These are phyloP conservation scores for Cynaeus angustus DNA, from an alignment of 2,888 invertebrate genomes.

Conservation along the genomic window DNA sequence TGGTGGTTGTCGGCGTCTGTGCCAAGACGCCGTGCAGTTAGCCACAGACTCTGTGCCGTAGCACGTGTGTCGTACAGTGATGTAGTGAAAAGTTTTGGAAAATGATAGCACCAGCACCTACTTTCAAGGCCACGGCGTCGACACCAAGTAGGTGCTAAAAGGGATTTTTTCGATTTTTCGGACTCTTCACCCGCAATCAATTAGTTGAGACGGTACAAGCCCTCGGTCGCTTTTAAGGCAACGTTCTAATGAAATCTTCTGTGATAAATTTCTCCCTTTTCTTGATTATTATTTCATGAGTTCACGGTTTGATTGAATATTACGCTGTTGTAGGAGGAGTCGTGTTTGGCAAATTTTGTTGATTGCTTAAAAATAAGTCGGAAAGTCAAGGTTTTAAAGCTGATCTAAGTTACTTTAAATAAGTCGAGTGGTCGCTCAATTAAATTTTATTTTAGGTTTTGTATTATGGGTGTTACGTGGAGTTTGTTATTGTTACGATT, in stretches of 20 bases:
- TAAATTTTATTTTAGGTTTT: constrained; percentile 3
- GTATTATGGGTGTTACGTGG: neutral
- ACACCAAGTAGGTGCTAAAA: constrained; percentile 77
- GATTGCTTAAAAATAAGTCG: constrained; percentile 9
- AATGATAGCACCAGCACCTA: constrained; percentile 74
- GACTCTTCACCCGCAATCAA: no score
- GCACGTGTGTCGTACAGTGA: constrained; percentile 43
- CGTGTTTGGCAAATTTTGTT: constrained; percentile 5
- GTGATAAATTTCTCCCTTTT: constrained; percentile 3
- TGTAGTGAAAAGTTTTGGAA: constrained; percentile 36
- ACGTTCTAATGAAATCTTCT: no score
- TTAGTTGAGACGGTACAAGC: no score
- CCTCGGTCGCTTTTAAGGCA: no score
- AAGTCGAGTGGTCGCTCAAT: constrained; percentile 11
- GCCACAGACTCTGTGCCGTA: constrained; percentile 47
- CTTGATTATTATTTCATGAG: constrained; percentile 1
- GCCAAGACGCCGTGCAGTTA: constrained; percentile 40
- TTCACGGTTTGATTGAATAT: constrained; percentile 9
- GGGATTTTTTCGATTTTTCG: no score
- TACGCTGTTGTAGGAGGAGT: neutral
- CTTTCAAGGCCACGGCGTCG: constrained; percentile 87
- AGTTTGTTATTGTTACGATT: neutral
- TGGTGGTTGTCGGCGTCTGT: constrained; percentile 47
- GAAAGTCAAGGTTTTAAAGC: constrained; percentile 23
- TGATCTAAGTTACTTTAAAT: constrained; percentile 13